phyloP scores from a whole-genome alignment of 35 echinoderm and acorn worm genomes.

The Holothuria glaberrima region DNA sequence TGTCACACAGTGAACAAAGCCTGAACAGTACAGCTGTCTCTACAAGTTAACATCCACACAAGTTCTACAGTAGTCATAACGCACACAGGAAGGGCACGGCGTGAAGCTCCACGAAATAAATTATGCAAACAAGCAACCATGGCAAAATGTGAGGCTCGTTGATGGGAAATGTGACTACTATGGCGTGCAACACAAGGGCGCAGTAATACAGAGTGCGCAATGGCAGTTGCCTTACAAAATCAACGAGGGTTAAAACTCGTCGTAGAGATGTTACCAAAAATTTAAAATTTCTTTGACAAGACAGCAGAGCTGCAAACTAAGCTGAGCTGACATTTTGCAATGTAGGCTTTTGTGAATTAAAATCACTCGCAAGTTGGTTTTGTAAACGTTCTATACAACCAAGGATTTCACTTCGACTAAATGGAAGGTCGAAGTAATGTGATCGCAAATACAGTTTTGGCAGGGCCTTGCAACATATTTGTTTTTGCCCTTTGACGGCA shows the following conservation, averaged over 20 bases:
- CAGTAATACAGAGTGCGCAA: neutral
- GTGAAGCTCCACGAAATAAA: conserved; percentile 30
- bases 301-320: too few relatives aligned
- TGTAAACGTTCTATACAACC: too few relatives aligned
- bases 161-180: neutral
- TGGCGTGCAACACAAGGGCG: neutral
- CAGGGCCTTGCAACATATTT: too few relatives aligned
- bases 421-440: too few relatives aligned
- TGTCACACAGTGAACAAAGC: neutral
- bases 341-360: too few relatives aligned
- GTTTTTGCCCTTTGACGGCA: too few relatives aligned
- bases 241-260: neutral
- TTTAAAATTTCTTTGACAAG: too few relatives aligned
- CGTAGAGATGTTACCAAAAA: neutral
- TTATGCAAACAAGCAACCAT: conserved; percentile 44
- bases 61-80: neutral
- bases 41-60: neutral
- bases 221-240: neutral
- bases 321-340: too few relatives aligned
- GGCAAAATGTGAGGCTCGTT: conserved; percentile 8
- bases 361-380: too few relatives aligned
- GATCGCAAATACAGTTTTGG: too few relatives aligned
- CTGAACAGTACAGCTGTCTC: too few relatives aligned
- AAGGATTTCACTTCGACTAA: too few relatives aligned
- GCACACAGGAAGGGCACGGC: conserved; percentile 22